Percentiles rank a stretch among this genome's conserved stretches.
Conservation (phyloP, 2,113 vertebrate genomes). For the Cygnus buccinator region DNA sequence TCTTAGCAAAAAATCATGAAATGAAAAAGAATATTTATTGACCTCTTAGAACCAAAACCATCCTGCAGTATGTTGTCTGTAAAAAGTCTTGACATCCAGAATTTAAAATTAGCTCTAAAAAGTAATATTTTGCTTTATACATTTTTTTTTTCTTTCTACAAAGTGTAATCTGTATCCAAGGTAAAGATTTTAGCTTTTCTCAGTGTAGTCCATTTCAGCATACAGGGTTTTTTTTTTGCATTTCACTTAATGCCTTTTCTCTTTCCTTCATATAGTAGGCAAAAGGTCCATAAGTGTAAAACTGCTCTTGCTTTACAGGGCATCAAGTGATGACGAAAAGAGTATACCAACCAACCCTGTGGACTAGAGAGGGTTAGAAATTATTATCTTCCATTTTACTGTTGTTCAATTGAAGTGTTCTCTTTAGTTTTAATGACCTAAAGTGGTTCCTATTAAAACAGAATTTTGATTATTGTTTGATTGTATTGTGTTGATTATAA, state of each 20-base stretch:
- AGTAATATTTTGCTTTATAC: background rate
- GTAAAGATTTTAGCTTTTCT: background rate
- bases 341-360: background rate
- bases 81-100: background rate
- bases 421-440: constrained; percentile 26
- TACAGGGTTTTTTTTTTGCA: background rate
- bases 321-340: background rate
- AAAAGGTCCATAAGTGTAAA: background rate
- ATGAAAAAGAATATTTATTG: background rate
- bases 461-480: constrained; percentile 48
- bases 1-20: background rate
- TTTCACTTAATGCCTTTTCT: background rate
- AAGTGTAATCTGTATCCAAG: background rate
- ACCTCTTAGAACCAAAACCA: background rate
- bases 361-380: background rate
- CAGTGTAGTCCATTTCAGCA: background rate
- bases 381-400: background rate
- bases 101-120: background rate
- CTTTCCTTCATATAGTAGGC: background rate
- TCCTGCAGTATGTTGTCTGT: background rate
- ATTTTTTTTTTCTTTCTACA: background rate
- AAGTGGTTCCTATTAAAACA: constrained; percentile 28
- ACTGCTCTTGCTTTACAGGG: background rate
- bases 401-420: background rate
- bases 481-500: background rate